Evolutionary conservation across 1,140 invertebrate genomes (phyloP).

Genomic region (Leptopilina boulardi): DNA sequence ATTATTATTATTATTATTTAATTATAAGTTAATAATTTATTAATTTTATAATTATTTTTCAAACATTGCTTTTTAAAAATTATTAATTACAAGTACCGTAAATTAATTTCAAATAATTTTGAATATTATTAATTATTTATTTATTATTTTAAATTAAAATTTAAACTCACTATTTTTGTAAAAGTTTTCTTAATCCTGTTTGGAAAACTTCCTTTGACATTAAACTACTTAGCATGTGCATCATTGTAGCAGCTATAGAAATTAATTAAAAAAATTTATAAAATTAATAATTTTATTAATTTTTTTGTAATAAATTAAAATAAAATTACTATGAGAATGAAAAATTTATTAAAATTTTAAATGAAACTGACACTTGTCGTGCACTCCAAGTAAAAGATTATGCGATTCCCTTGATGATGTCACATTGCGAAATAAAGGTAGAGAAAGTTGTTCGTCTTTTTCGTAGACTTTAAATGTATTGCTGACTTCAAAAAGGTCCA

Average conservation of each 20-base stretch:
- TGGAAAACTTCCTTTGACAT: conserved; percentile 74
- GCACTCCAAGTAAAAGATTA: background rate
- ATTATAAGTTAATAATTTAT: too few species aligned
- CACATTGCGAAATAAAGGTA: background rate
- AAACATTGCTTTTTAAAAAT: too few species aligned
- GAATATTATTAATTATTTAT: too few species aligned
- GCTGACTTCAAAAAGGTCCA: background rate
- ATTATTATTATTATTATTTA: too few species aligned
- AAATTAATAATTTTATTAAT: too few species aligned
- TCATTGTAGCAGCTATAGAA: conserved; percentile 74
- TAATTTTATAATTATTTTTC: too few species aligned
- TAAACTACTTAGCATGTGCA: conserved; percentile 77
- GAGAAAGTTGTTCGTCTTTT: background rate
- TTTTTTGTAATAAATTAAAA: too few species aligned
- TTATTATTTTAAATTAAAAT: background rate
- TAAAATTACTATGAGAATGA: too few species aligned
- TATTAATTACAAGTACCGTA: too few species aligned
- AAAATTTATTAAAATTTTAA: too few species aligned
- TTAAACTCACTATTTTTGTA: conserved; percentile 72
- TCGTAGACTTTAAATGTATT: background rate
- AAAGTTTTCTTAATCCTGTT: conserved; percentile 70
- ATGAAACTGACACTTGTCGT: background rate
- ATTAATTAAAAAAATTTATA: background rate
- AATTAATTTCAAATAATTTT: too few species aligned
- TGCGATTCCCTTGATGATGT: background rate